Base-by-base conservation (phyloP, 2,113 vertebrate species). In the Pelmatolapia mariae region DNA sequence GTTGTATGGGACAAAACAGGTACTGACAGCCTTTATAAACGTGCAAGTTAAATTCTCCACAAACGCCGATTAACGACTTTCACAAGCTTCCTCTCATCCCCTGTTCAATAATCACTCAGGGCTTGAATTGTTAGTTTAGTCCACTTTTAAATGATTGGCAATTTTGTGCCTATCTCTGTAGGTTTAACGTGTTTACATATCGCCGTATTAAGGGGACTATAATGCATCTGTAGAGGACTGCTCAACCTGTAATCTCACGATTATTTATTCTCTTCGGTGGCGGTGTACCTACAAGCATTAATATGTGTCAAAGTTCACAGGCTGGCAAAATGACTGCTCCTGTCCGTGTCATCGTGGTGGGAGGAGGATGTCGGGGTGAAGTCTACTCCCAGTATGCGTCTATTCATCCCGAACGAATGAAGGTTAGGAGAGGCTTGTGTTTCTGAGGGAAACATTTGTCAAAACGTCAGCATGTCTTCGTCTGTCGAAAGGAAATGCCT, bases 281-380 rank as follows among this genome's bases (percentile, higher is more conserved):
- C 7, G 22, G 2, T 24, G 43, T 26, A 9, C 63, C 12, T 81
- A 7, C 5, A 61, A 33, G 3, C 1, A 78, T 10, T 52, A 16
- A 6, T 59, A 40, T 81, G 57, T 86, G 22, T 81, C 5, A 36
- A 52, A 93, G 92, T 84, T 92, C 88, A 33, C 86, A 87, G 85
- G 33, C 10, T 52, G 13, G 24, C 24, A 91, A 5, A 19, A 97
- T 97, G 96, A 45, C 94, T 10, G 57, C 87, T 7, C 94, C 86
- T 8, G 95, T 97, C 45, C 66, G 91, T 19, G 94, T 97, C 38
- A 94, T 97, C 24, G 96, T 97, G 82, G 94, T 97, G 38, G 97
- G 97, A 88, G 96, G 96, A 38, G 96, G 97, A 3, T 90, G 88
- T 54, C 94, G 96, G 40, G 97, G 96, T 1, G 89, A 95, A 81